phyloP scores from a whole-genome alignment of 2,888 invertebrate species.

The Rotaria socialis region DNA sequence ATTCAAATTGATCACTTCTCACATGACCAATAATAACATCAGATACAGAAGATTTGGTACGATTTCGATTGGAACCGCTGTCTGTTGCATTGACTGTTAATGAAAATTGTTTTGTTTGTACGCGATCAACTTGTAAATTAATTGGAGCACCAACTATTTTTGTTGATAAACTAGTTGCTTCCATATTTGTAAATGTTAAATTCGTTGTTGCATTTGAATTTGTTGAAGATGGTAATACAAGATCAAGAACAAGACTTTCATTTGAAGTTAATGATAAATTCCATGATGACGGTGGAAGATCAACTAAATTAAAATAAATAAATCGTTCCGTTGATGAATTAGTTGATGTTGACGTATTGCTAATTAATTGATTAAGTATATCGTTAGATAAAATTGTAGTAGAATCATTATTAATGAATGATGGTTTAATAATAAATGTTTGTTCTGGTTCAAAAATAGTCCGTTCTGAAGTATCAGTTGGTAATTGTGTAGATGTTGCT shows the following conservation, averaged over 20 bases:
- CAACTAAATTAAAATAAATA: not conserved
- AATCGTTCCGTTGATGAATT: not conserved
- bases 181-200: conserved; percentile 8
- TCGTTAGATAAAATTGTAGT: not conserved
- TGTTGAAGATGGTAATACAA: not conserved
- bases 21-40: not conserved
- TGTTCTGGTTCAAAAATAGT: not conserved
- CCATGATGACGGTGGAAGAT: not conserved
- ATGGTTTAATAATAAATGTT: not conserved
- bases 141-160: not conserved
- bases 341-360: not conserved
- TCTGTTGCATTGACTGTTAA: not conserved
- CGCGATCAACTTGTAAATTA: not conserved
- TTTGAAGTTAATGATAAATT: not conserved
- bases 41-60: not conserved
- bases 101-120: not conserved
- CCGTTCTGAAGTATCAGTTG: not conserved
- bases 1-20: not conserved
- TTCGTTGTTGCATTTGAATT: not conserved
- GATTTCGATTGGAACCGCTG: not conserved
- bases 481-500: not conserved
- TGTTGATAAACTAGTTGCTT: not conserved
- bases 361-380: not conserved
- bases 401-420: not conserved
- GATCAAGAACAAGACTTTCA: not conserved